A percentile compares a stretch with the other conserved stretches of the same genome.
Conservation (phyloP, 2,888 invertebrate species). For the Diadegma fenestrale region DNA sequence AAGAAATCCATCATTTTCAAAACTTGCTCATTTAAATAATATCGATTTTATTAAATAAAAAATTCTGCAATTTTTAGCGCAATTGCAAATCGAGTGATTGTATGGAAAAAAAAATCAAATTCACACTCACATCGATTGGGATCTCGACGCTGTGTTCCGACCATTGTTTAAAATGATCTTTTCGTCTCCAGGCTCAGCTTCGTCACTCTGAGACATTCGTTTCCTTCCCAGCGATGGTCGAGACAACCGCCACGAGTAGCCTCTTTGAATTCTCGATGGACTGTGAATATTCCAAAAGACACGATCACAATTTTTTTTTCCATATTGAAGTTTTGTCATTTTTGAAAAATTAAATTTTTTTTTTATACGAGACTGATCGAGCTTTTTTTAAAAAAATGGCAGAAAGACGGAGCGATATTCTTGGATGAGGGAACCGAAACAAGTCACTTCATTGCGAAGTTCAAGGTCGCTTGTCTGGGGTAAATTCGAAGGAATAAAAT, state of each 20-base stretch:
- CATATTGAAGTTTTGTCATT: neutral
- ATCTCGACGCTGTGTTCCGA: conserved; percentile 80
- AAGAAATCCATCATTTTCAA: neutral
- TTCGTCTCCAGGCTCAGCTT: conserved; percentile 83
- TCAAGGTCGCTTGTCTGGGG: too few species aligned
- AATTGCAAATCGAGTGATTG: neutral
- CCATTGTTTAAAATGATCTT: conserved; percentile 84
- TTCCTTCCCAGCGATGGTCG: conserved; percentile 90
- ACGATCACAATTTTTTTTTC: neutral
- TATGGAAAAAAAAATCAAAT: neutral
- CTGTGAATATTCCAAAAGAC: conserved; percentile 65
- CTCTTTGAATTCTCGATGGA: conserved; percentile 87
- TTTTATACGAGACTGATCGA: too few species aligned
- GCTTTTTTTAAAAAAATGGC: too few species aligned
- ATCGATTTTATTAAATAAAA: neutral
- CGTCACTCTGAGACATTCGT: conserved; percentile 84
- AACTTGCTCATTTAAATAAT: neutral
- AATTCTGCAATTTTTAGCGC: neutral
- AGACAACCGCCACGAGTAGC: conserved; percentile 91
- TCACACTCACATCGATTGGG: conserved; percentile 79
- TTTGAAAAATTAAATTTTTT: neutral
- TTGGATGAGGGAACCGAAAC: too few species aligned
- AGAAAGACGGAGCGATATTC: too few species aligned
- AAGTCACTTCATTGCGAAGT: too few species aligned
- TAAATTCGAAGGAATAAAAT: too few species aligned